phyloP scores from a whole-genome alignment of 2,888 invertebrate genomes.

The Autographa pulchrina region DNA sequence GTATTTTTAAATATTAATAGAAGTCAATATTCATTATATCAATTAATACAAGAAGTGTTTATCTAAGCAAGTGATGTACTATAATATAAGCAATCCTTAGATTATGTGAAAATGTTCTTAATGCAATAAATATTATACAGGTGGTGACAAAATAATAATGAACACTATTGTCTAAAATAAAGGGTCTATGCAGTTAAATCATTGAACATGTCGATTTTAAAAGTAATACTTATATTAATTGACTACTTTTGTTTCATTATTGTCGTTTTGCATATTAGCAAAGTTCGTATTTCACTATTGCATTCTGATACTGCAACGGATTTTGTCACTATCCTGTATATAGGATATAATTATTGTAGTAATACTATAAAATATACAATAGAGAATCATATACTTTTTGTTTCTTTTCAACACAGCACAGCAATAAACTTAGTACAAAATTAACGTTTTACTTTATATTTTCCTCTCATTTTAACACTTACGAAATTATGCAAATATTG shows the following conservation, averaged over 20 bases:
- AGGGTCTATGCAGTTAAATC: background rate
- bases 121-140: background rate
- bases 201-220: too few species aligned
- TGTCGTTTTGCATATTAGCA: too few species aligned
- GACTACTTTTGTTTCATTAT: too few species aligned
- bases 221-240: too few species aligned
- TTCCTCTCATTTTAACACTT: too few species aligned
- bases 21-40: background rate
- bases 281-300: too few species aligned
- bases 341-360: background rate
- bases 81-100: background rate
- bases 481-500: too few species aligned
- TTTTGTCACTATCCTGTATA: constrained; percentile 11
- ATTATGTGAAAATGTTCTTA: background rate
- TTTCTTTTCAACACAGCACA: constrained; percentile 15
- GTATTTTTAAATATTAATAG: background rate
- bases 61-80: background rate
- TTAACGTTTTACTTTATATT: background rate
- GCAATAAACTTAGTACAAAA: constrained; percentile 40
- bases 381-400: constrained; percentile 28
- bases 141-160: background rate
- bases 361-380: background rate
- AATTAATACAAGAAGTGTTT: background rate
- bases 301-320: background rate
- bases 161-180: background rate